phyloP scores from a whole-genome alignment of 2,797 vertebrate genomes.

The Brachyrhaphis roseni region DNA sequence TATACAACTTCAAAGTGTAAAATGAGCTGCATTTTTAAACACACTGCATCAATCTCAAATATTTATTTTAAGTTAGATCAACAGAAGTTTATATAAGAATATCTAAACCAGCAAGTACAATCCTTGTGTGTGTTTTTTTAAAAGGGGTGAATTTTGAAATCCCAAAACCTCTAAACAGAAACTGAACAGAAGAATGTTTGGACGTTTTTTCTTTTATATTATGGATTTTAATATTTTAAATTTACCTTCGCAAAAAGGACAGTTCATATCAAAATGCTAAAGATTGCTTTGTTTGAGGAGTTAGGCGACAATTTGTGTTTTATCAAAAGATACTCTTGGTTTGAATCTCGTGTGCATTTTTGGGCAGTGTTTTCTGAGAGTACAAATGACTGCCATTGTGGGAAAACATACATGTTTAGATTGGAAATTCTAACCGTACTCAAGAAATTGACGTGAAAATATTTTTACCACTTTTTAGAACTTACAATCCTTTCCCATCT shows the following conservation, averaged over 20 bases:
- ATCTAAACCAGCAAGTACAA: neutral
- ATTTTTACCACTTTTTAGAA: neutral
- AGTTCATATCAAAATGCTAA: neutral
- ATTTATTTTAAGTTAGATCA: neutral
- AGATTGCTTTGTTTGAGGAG: neutral
- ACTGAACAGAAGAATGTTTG: neutral
- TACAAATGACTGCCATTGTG: neutral
- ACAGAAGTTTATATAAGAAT: neutral
- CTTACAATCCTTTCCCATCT: neutral
- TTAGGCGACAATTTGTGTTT: neutral
- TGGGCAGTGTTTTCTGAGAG: neutral
- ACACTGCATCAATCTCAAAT: neutral
- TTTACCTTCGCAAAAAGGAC: neutral
- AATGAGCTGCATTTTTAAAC: neutral
- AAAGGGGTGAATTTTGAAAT: neutral
- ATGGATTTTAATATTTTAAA: neutral
- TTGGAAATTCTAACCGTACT: neutral
- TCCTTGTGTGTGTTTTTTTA: neutral
- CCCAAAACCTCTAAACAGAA: neutral
- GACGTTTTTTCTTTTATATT: neutral
- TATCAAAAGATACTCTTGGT: neutral
- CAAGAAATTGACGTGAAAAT: neutral
- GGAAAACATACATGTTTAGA: neutral
- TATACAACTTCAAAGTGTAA: neutral
- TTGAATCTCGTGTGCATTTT: neutral